Conservation (phyloP, 2,797 vertebrate genomes). For the Galago senegalensis region DNA sequence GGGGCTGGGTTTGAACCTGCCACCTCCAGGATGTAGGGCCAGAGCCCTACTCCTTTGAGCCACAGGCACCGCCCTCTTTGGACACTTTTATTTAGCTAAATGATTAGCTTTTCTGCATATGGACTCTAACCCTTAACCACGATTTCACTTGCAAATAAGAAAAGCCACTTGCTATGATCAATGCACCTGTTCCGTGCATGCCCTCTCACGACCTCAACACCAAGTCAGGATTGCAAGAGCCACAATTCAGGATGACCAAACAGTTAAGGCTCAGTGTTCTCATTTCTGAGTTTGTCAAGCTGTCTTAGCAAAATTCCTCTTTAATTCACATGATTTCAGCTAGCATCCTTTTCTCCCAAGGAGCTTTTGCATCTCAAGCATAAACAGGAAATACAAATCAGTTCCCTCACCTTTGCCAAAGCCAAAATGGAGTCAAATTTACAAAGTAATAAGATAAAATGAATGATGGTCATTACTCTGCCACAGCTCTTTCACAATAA, state of each 20-base stretch:
- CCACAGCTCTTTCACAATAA: conserved; percentile 80
- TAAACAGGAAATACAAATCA: conserved; percentile 76
- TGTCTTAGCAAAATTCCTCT: conserved; percentile 65
- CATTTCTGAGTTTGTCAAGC: conserved; percentile 2
- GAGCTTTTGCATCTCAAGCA: conserved; percentile 69
- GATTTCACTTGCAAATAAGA: background rate
- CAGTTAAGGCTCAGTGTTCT: background rate
- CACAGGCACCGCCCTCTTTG: too few relatives aligned
- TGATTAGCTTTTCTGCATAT: background rate
- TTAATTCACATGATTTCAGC: conserved; percentile 68
- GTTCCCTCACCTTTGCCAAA: conserved; percentile 74
- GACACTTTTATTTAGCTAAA: background rate
- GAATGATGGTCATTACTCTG: conserved; percentile 79
- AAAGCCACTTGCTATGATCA: background rate
- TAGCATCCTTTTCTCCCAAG: conserved; percentile 45
- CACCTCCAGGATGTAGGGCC: too few relatives aligned
- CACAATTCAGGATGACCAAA: background rate
- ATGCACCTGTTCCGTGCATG: fast-evolving
- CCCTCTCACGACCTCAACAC: background rate
- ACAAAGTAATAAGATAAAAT: conserved; percentile 81
- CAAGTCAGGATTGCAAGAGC: background rate
- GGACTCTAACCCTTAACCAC: background rate
- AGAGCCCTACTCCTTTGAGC: too few relatives aligned
- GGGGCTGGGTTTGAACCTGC: too few relatives aligned
- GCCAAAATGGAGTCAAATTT: conserved; percentile 81